A percentile compares a stretch with the other conserved stretches of the same genome.
These are phyloP conservation scores for Spilogale gracilis DNA, from an alignment of 2,113 vertebrate genomes.

Conservation along the genomic window DNA sequence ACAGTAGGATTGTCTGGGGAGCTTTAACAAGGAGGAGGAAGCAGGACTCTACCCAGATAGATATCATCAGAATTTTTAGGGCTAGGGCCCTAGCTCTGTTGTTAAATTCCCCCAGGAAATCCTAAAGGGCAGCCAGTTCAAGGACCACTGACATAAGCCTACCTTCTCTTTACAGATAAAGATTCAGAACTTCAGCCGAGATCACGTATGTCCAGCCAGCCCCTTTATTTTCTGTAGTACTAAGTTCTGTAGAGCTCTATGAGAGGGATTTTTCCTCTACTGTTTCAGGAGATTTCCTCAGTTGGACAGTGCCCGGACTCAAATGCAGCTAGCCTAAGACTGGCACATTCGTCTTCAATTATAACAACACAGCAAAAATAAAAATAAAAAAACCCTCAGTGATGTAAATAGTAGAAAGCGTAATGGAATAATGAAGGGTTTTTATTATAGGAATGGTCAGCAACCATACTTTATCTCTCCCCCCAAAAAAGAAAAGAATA, in stretches of 20 bases:
- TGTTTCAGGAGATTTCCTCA: background rate
- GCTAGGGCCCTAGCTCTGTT: background rate
- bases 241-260: background rate
- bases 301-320: background rate
- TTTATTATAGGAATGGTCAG: conserved; percentile 48
- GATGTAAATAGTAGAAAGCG: conserved; percentile 72
- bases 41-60: background rate
- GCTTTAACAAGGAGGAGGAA: background rate
- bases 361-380: conserved; percentile 55
- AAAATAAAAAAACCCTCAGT: conserved; percentile 51
- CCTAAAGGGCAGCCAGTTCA: background rate
- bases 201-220: background rate
- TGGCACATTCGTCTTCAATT: conserved; percentile 37
- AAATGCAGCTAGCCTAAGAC: background rate
- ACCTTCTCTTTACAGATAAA: conserved; percentile 28
- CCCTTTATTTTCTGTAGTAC: background rate
- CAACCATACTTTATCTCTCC: conserved; percentile 46
- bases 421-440: conserved; percentile 70
- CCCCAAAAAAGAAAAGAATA: conserved; percentile 51
- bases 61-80: conserved; percentile 12
- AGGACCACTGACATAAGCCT: conserved; percentile 1
- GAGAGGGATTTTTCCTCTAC: background rate
- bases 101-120: conserved; percentile 6
- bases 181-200: background rate
- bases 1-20: background rate